phyloP scores from a whole-genome alignment of 1,140 invertebrate species.

The Zaprionus capensis region DNA sequence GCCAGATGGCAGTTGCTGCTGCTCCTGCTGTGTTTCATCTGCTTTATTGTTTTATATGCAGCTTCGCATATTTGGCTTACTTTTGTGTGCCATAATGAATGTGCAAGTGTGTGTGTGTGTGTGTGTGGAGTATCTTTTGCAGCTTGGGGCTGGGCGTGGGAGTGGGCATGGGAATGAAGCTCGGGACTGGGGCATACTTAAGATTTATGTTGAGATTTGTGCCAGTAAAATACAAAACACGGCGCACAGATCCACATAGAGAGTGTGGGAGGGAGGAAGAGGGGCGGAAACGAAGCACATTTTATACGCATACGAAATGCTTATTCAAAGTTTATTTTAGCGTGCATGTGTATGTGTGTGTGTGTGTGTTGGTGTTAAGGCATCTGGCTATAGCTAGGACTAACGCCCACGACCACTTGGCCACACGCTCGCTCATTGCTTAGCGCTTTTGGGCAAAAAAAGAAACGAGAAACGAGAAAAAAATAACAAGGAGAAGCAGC shows the following conservation, averaged over 20 bases:
- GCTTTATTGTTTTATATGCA: slow-evolving; percentile 68
- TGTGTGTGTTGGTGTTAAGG: slow-evolving; percentile 36
- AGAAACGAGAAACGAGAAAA: not conserved
- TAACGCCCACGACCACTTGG: slow-evolving; percentile 51
- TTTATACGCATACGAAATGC: slow-evolving; percentile 70
- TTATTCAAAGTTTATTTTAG: slow-evolving; percentile 81
- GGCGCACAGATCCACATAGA: slow-evolving; percentile 25
- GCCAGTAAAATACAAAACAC: slow-evolving; percentile 59
- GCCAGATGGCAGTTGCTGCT: slow-evolving; percentile 29
- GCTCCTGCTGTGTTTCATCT: slow-evolving; percentile 14
- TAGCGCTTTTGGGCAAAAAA: slow-evolving; percentile 52
- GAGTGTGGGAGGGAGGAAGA: not conserved
- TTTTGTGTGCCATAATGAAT: slow-evolving; percentile 57
- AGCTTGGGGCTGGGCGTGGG: slow-evolving; percentile 8
- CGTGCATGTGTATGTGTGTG: slow-evolving; percentile 36
- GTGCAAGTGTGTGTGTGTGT: slow-evolving; percentile 9
- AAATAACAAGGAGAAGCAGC: slow-evolving; percentile 5
- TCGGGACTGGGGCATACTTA: slow-evolving; percentile 51
- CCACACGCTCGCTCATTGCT: slow-evolving; percentile 52
- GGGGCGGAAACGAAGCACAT: slow-evolving; percentile 12
- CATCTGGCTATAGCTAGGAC: slow-evolving; percentile 47
- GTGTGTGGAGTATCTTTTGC: slow-evolving; percentile 17
- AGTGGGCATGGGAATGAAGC: slow-evolving; percentile 5
- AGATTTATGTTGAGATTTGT: slow-evolving; percentile 79
- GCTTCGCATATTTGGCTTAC: slow-evolving; percentile 62